Base-by-base conservation (phyloP, 2,888 invertebrate species). In the Cantharis nigra region DNA sequence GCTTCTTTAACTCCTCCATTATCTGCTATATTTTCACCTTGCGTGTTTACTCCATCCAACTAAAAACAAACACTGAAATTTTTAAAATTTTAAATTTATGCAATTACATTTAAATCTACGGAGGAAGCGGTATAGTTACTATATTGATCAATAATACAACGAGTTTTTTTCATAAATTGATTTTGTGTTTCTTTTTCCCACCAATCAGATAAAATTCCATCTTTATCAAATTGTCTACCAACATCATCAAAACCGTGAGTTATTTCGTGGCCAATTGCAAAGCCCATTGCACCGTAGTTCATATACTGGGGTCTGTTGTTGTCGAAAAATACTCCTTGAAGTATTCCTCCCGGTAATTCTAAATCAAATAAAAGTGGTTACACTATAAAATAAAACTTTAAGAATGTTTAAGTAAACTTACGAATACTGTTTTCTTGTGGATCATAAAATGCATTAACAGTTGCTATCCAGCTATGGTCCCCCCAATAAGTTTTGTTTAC, bases 141-240 rank as follows among this genome's bases (percentile, higher is more conserved):
- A 85, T 98, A 98, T 87, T 98, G 98, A 81, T 97, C 92, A 82
- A 98, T 96, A 84, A 98, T 97, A 86, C 98, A 98, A 84, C 94
- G 92, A 0, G 97, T 95, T 85, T 94, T 95, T 64, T 69, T 13
- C 14, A 73, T 30, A 73, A 73, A 76, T 33, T 16, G 33, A 4
- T 69, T 30, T 65, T 70, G 26, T 14, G 77, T 77, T n/a, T 63
- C 30, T 62, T 70, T 33, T 49, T 65, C 65, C 77, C 77, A 76
- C 76, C 76, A 76, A 14, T 76, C 72, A 10, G 16, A 10, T 64
- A 76, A 30, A 3, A 28, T n/a, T 4, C 76, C 72, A 20, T 76
- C 33, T 72, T 76, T 69, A 33, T 72, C 69, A 11, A 69, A 72
- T 62, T 72, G 76, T 28, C 76, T 28, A 16, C 72, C 77, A 20